A percentile compares a stretch with the other conserved stretches of the same genome.
These are phyloP conservation scores for Pterophyllum scalare DNA, from an alignment of 2,113 vertebrate genomes.

Conservation along the genomic window DNA sequence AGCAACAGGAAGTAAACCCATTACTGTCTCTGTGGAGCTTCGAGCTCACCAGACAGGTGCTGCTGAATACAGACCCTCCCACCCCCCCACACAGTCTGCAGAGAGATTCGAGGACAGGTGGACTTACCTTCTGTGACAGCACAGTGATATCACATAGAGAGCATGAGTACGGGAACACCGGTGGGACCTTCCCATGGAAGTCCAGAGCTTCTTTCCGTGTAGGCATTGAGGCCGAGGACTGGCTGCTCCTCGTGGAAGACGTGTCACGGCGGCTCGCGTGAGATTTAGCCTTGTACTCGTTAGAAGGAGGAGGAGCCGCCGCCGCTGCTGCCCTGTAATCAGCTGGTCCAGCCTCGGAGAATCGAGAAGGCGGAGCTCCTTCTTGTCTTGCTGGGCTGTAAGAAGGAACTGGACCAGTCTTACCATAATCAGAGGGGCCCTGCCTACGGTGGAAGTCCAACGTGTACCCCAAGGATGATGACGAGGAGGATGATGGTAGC, in stretches of 20 bases:
- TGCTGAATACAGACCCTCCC: not conserved
- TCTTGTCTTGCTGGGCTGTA: conserved; percentile 3
- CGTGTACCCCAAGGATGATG: not conserved
- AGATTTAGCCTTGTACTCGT: not conserved
- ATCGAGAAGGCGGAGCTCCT: not conserved
- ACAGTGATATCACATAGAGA: conserved; percentile 76
- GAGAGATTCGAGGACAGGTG: not conserved
- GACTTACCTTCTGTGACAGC: conserved; percentile 76
- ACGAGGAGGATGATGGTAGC: not conserved
- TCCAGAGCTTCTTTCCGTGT: conserved; percentile 65
- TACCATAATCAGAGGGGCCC: conserved; percentile 31
- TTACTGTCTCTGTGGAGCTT: not conserved
- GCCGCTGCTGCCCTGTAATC: not conserved
- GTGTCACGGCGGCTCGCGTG: not conserved
- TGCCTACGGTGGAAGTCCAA: conserved; percentile 45
- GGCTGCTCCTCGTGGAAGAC: not conserved
- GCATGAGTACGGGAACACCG: conserved; percentile 71
- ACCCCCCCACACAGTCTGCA: not conserved
- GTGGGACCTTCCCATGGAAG: conserved; percentile 69
- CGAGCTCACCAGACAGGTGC: not conserved
- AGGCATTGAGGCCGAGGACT: not conserved
- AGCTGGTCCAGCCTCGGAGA: not conserved
- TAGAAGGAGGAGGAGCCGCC: not conserved
- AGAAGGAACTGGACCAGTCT: conserved; percentile 3
- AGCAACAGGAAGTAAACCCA: not conserved